Conservation (phyloP, 2,888 invertebrate species). For the Taphrorychus bicolor region DNA sequence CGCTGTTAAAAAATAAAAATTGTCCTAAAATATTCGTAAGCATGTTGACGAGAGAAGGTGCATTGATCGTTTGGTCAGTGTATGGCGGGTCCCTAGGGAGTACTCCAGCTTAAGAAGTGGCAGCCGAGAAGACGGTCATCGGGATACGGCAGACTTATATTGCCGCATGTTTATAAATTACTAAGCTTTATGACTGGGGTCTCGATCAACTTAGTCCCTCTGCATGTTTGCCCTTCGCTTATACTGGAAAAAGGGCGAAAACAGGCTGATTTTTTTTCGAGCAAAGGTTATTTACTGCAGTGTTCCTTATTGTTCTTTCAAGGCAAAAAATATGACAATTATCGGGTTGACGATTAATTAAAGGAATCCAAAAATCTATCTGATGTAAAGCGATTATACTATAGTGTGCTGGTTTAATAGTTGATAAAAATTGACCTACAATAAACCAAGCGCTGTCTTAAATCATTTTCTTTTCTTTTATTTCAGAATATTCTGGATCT, state of each 20-base stretch:
- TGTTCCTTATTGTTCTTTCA: no score
- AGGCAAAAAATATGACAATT: no score
- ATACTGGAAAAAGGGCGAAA: neutral
- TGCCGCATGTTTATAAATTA: constrained; percentile 58
- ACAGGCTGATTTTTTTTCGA: neutral
- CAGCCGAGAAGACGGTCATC: constrained; percentile 50
- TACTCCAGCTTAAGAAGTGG: constrained; percentile 48
- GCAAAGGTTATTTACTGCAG: neutral
- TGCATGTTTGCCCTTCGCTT: constrained; percentile 20
- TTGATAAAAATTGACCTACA: neutral
- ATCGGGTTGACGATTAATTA: no score
- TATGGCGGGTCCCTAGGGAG: constrained; percentile 43
- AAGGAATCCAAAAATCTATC: no score
- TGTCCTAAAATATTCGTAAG: constrained; percentile 35
- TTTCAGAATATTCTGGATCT: constrained; percentile 63
- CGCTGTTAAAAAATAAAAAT: constrained; percentile 22
- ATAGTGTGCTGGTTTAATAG: neutral
- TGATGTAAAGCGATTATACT: no score
- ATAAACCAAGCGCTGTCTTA: neutral
- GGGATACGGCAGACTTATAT: constrained; percentile 55
- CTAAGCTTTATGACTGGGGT: constrained; percentile 59
- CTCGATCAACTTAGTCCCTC: constrained; percentile 58
- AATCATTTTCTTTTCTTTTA: neutral
- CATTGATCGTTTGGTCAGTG: constrained; percentile 39
- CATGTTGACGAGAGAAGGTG: constrained; percentile 34